phyloP scores from a whole-genome alignment of 2,797 vertebrate species.

The Telmatherina bonti region DNA sequence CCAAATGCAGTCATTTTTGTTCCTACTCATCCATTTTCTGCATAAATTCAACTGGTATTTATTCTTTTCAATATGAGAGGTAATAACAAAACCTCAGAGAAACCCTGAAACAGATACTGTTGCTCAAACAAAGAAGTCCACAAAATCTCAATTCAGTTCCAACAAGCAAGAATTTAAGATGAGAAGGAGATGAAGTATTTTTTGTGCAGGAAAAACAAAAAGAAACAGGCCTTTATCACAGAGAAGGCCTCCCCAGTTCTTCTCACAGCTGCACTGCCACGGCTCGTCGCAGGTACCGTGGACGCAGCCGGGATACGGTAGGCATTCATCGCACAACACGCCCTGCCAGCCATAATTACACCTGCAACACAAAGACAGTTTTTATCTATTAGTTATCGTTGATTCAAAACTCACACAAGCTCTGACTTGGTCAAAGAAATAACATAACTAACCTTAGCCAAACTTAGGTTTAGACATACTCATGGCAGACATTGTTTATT shows the following conservation, averaged over 20 bases:
- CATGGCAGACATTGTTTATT: not conserved
- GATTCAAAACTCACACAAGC: not conserved
- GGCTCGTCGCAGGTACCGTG: slow-evolving; percentile 92
- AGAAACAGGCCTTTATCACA: slow-evolving; percentile 90
- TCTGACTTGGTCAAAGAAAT: not conserved
- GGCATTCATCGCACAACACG: slow-evolving; percentile 90
- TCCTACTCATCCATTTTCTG: not conserved
- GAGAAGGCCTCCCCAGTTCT: slow-evolving; percentile 97
- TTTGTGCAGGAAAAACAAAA: not conserved
- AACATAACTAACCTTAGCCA: too few species aligned
- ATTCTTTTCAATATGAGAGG: not conserved
- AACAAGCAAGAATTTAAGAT: not conserved
- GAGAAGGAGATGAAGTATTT: not conserved
- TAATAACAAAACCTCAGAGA: not conserved
- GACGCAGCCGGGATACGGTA: slow-evolving; percentile 93
- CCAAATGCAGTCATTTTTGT: not conserved
- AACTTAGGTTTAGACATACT: not conserved
- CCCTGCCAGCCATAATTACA: slow-evolving; percentile 97
- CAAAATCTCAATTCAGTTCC: not conserved
- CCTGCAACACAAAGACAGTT: slow-evolving; percentile 74
- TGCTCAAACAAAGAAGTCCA: not conserved
- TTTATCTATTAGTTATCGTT: not conserved
- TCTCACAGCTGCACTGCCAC: slow-evolving; percentile 95
- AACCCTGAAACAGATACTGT: not conserved
- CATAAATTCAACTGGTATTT: not conserved